Conservation (phyloP, 2,113 vertebrate genomes). For the Guaruba guarouba region DNA sequence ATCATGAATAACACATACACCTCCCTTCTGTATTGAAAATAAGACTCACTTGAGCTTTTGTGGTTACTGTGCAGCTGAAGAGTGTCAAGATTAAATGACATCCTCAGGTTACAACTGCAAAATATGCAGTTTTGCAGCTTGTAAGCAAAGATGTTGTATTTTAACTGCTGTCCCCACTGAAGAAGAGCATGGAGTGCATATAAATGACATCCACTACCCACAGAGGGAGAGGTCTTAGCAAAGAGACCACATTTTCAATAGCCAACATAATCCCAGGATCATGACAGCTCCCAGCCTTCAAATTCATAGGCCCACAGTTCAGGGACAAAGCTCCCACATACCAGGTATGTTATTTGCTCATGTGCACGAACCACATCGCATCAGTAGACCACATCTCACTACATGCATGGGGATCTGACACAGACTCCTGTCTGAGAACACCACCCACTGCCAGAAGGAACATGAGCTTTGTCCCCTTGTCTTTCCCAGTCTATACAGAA, state of each 20-base stretch:
- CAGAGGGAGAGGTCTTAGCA: not conserved
- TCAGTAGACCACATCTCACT: not conserved
- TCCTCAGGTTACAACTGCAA: slow-evolving; percentile 8
- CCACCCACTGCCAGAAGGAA: not conserved
- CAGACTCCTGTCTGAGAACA: not conserved
- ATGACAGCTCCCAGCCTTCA: not conserved
- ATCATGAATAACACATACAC: slow-evolving; percentile 62
- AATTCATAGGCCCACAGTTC: not conserved
- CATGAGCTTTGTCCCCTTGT: not conserved
- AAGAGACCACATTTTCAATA: not conserved
- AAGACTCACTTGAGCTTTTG: slow-evolving; percentile 2
- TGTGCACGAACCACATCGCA: rapidly evolving
- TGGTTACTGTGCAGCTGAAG: not conserved
- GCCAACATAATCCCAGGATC: not conserved
- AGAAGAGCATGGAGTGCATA: rapidly evolving
- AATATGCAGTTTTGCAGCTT: not conserved
- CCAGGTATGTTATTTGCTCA: not conserved
- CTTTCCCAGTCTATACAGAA: not conserved
- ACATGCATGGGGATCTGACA: not conserved
- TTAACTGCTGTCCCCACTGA: not conserved
- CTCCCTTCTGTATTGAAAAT: not conserved
- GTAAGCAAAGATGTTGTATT: not conserved
- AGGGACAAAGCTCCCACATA: not conserved
- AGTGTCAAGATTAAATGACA: slow-evolving; percentile 19
- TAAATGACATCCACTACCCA: not conserved